Evolutionary conservation across 2,113 vertebrate species (phyloP), one percentile per base, ranked within the genome.

Genomic region (Paradoxurus hermaphroditus): DNA sequence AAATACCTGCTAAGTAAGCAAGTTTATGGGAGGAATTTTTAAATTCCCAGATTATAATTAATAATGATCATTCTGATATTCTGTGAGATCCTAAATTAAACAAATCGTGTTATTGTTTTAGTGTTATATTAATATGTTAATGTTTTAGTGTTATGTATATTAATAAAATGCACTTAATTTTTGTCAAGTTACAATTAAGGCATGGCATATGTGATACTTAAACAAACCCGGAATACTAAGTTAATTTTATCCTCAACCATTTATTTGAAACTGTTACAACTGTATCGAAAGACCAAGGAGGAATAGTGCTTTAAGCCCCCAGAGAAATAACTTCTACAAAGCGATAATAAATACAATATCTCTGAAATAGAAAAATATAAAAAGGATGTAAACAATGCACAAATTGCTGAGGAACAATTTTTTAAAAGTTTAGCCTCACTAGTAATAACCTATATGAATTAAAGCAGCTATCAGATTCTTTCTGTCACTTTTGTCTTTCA

Each of bases 61-160:
- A 86, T 62, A 91, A 46, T 49, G 9, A 97, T 81, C 16, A 95
- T 65, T 84, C 85, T 93, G 79, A 93, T 91, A 87, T 94, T 75
- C 72, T 90, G 5, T 92, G 36, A 89, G 41, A 51, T 62, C n/a
- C 9, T 92, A 90, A 86, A 84, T 85, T 62, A 94, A 92, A 46
- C 15, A 70, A 81, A 77, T 81, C 23, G 49, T 63, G 85, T 65
- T 70, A 75, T 23, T 15, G 4, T 65, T 94, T 90, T 53, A 67
- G 16, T 79, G 16, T 89, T 29, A 68, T 34, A 94, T 44, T 56
- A 87, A 93, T 85, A 49, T 63, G 77, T 59, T 70, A 75, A 19
- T 19, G 6, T 59, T 94, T 90, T 53, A 67, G 16, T 83, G 16
- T 89, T 75, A 90, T 63, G 18, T 29, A 65, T n/a, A 94, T 39